Base-by-base conservation (phyloP, 2,113 vertebrate genomes). In the Xenopus tropicalis region DNA sequence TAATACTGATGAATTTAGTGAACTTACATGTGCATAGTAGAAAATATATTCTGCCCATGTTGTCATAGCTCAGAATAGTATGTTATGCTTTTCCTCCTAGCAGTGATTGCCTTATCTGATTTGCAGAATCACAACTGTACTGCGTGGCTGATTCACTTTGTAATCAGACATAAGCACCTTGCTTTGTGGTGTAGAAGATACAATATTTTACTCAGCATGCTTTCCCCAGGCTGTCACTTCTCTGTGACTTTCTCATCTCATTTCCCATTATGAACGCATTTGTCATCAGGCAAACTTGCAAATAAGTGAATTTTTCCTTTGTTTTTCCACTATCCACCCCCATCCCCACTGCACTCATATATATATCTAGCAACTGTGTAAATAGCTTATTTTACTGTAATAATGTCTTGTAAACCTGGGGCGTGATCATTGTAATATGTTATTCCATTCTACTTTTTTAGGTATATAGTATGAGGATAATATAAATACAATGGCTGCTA, bases 261-360 rank as follows among this genome's bases (percentile, higher is more conserved):
- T 59, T 59, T 59, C 10, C 25, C n/a, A 14, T 42, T 63, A 10
- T 71, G n/a, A 20, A n/a, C 19, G 62, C 25, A 21, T n/a, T 62
- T 19, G 37, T 62, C 69, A 46, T 23, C 19, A 46, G 6, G 20
- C 14, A 48, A 61, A 16, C 24, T 70, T 59, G 43, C 42, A 61
- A 22, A 22, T 21, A 48, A 25, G 16, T 48, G 29, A 25, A 19
- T 61, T 14, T 61, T 43, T 59, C 16, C 42, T 20, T 44, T 61
- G n/a, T 59, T n/a, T 59, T 25, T 57, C 19, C 70, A 37, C 19
- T 54, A 22, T 21, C 59, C 70, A 63, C 70, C 70, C 14, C 61
- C 70, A 63, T 59, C 70, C 14, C 61, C 59, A 71, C 43, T 17
- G 23, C 20, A 62, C 29, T n/a, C n/a, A n/a, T n/a, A 22, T 4